Conservation (phyloP, 2,113 vertebrate genomes). For the Ciconia maguari region DNA sequence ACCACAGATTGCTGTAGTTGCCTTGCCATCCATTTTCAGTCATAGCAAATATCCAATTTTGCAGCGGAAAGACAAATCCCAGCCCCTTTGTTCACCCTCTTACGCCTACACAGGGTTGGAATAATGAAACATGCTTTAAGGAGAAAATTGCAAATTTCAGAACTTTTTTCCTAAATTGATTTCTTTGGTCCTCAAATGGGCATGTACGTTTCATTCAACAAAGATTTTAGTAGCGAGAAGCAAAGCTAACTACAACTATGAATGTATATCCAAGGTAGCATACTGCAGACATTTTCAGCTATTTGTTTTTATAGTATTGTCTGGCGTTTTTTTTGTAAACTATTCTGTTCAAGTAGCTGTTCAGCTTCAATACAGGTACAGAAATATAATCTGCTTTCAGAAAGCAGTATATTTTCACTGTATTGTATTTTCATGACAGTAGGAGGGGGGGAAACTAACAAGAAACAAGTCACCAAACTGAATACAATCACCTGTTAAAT, state of each 20-base stretch:
- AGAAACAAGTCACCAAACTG: neutral
- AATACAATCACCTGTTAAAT: neutral
- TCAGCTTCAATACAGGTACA: neutral
- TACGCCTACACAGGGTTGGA: neutral
- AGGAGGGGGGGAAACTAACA: neutral
- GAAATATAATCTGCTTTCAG: neutral
- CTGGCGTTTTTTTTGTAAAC: neutral
- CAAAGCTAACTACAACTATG: neutral
- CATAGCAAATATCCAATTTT: neutral
- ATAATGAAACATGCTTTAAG: neutral
- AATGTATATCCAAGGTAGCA: neutral
- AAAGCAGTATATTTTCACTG: neutral
- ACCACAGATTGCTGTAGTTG: neutral
- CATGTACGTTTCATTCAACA: neutral
- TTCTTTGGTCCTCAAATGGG: neutral
- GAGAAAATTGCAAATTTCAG: neutral
- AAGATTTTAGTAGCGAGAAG: neutral
- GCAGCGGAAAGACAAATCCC: neutral
- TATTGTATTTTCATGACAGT: neutral
- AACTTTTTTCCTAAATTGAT: neutral
- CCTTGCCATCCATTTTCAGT: neutral
- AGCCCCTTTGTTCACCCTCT: neutral
- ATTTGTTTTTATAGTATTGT: neutral
- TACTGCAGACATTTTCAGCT: neutral
- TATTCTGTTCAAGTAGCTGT: neutral